Evolutionary conservation across 2,797 vertebrate species (phyloP), one percentile per base, ranked within the genome.

Genomic region (Yasuhikotakia modesta): DNA sequence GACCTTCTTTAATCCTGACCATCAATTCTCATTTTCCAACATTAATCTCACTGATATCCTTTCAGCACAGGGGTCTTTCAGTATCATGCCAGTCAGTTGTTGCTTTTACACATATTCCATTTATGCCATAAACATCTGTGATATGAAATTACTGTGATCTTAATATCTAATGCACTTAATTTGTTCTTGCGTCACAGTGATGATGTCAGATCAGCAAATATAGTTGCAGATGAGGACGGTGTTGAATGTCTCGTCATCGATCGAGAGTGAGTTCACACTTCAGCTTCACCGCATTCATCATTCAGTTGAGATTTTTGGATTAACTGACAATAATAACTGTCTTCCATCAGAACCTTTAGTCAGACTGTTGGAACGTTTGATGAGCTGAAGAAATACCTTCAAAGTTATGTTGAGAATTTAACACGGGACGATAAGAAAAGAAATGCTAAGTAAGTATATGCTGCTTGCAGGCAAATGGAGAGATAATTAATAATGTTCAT

Each of bases 281-380:
- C 16, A 64, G 24, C 12, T 45, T 52, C 55, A 32, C 5, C 1
- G 1, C 10, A 72, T 65, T 39, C 21, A 5, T 32, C 11, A 24
- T 46, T 79, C n/a, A 39, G n/a, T 21, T 24, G 1, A 43, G 67
- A 14, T 70, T 57, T 16, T 27, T 71, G 13, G 48, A 3, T 8
- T 43, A 12, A 39, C 5, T 63, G 43, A 68, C 4, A 70, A 60
- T 35, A 71, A 71, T 3, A 3, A 21, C 4, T 67, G 35, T 79
- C 76, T 64, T 82, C 72, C 0, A 65, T 57, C 71, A 98, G 97
- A 88, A 98, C 95, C 7, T 98, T 98, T 78, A 94, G 94, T 87
- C 96, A 96, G 88, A 98, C 95, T 0, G 96, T 98, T 14, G 96
- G 96, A 63, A 97, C 96, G 32, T 97, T 96, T 16, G 94, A 95